Conservation (phyloP, 2,888 invertebrate genomes). For the Caenorhabditis virilis region DNA sequence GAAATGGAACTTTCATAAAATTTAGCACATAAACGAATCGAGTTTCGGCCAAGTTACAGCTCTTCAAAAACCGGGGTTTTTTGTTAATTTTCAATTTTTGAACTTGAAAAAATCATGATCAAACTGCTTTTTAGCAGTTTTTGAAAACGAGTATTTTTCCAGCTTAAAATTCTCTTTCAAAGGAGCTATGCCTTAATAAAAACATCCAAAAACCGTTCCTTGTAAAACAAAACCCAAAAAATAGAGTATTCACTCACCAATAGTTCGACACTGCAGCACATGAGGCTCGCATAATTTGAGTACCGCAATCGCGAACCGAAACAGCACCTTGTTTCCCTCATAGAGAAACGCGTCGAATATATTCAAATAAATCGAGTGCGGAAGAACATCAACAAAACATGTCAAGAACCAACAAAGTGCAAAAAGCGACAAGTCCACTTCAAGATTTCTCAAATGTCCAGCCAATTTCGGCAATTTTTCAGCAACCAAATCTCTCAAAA, state of each 20-base stretch:
- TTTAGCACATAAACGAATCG: no score
- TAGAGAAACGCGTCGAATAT: slow-evolving; percentile 74
- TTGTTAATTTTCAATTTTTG: no score
- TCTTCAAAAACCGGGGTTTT: no score
- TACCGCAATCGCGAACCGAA: slow-evolving; percentile 72
- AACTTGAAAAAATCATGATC: no score
- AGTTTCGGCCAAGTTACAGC: no score
- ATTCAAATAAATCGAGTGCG: slow-evolving; percentile 72
- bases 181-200: not conserved
- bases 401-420: slow-evolving; percentile 74
- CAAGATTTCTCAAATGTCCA: slow-evolving; percentile 70
- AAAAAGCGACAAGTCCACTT: slow-evolving; percentile 70
- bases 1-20: no score
- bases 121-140: no score
- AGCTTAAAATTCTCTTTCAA: no score
- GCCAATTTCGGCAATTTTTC: slow-evolving; percentile 72
- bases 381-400: slow-evolving; percentile 73
- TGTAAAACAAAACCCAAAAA: not conserved
- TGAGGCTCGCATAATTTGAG: slow-evolving; percentile 72
- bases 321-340: slow-evolving; percentile 73
- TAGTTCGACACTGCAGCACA: slow-evolving; percentile 70
- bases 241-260: slow-evolving; percentile 23
- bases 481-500: slow-evolving; percentile 72
- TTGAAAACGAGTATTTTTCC: no score
- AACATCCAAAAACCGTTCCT: not conserved